These are phyloP conservation scores for Tachysurus fulvidraco DNA, from an alignment of 2,113 vertebrate genomes.

Conservation along the genomic window DNA sequence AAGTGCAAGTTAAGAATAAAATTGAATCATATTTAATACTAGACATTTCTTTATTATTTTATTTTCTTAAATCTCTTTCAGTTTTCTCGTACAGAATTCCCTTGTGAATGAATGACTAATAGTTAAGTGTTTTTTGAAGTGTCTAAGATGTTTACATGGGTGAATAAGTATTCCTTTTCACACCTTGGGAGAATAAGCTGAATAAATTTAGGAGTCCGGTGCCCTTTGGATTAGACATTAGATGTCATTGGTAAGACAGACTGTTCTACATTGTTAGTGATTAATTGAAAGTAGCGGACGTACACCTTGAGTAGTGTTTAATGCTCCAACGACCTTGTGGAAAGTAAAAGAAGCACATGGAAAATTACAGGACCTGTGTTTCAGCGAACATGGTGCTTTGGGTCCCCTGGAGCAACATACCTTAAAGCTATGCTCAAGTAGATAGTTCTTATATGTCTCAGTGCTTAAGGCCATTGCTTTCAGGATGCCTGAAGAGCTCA, in stretches of 20 bases:
- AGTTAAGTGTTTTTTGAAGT: slow-evolving; percentile 39
- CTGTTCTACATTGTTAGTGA: slow-evolving; percentile 52
- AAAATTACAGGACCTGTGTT: slow-evolving; percentile 38
- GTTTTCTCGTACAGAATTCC: slow-evolving; percentile 16
- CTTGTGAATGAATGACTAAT: slow-evolving; percentile 51
- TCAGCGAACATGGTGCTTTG: not conserved
- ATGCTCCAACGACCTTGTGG: slow-evolving; percentile 45
- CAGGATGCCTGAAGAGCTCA: slow-evolving; percentile 4
- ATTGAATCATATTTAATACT: not conserved
- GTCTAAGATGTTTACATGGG: slow-evolving; percentile 47
- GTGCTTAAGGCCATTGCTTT: slow-evolving; percentile 20
- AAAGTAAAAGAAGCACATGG: slow-evolving; percentile 36
- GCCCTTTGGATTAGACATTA: slow-evolving; percentile 55
- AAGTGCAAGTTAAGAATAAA: not conserved
- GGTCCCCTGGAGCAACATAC: slow-evolving; percentile 25
- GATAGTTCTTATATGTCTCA: not conserved
- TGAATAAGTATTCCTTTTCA: slow-evolving; percentile 57
- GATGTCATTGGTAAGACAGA: slow-evolving; percentile 47
- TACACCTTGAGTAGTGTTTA: slow-evolving; percentile 37
- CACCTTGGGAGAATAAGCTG: slow-evolving; percentile 54
- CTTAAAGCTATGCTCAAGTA: slow-evolving; percentile 22
- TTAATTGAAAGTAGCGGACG: slow-evolving; percentile 45
- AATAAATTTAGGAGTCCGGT: slow-evolving; percentile 55
- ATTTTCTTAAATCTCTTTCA: not conserved
- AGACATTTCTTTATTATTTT: not conserved